These are phyloP conservation scores for Coelinius sp. DNA, from an alignment of 2,888 invertebrate species.

Conservation along the genomic window DNA sequence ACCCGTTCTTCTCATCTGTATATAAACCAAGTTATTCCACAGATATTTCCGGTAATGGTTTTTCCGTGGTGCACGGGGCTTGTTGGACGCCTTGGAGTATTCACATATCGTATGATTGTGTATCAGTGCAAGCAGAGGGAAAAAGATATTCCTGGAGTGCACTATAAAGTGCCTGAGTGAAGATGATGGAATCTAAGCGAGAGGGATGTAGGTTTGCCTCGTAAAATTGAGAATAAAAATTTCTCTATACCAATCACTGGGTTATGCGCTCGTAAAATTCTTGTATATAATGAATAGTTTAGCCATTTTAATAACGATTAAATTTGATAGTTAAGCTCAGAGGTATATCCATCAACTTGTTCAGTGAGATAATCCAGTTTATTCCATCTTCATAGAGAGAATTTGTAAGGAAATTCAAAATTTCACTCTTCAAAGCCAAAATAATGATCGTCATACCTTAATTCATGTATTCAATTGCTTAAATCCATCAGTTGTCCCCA, in stretches of 20 bases:
- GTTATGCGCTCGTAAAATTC: not conserved
- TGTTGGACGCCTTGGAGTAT: not conserved
- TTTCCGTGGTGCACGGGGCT: not conserved
- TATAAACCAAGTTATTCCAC: not conserved
- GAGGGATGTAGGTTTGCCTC: conserved; percentile 1
- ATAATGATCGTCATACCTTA: too few relatives aligned
- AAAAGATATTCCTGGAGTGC: not conserved
- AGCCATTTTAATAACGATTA: not conserved
- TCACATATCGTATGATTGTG: not conserved
- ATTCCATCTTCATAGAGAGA: too few relatives aligned
- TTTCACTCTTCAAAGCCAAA: too few relatives aligned
- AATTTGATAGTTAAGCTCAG: not conserved
- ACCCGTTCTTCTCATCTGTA: not conserved
- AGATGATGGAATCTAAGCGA: too few relatives aligned
- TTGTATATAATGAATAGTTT: not conserved
- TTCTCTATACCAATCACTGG: not conserved
- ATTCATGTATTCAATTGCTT: too few relatives aligned
- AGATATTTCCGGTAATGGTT: not conserved
- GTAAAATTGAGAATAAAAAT: conserved; percentile 36
- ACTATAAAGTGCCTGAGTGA: too few relatives aligned
- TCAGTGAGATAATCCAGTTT: too few relatives aligned
- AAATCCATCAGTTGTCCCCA: too few relatives aligned
- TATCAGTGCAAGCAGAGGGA: not conserved
- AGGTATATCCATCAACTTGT: too few relatives aligned
- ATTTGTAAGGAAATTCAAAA: too few relatives aligned